phyloP scores from a whole-genome alignment of 2,113 vertebrate genomes.

The Epinephelus moara region DNA sequence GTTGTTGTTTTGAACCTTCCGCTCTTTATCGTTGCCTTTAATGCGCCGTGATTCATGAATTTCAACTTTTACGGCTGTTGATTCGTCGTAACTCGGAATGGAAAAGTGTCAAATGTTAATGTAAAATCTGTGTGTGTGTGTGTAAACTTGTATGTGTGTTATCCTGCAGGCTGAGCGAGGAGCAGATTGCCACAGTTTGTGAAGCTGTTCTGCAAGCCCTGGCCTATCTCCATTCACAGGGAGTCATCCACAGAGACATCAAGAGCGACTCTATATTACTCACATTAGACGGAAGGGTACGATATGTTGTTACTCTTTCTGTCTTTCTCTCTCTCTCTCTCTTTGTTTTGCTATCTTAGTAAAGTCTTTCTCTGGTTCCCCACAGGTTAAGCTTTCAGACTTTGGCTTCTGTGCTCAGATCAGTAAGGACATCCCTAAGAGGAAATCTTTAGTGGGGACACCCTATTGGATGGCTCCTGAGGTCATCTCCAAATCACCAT shows the following conservation, averaged over 20 bases:
- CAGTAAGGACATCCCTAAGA: conserved; percentile 97
- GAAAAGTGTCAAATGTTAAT: conserved; percentile 64
- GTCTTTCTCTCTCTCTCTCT: neutral
- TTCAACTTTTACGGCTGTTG: conserved; percentile 33
- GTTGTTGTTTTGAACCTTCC: conserved; percentile 59
- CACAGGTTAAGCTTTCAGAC: conserved; percentile 97
- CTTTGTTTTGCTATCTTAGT: neutral
- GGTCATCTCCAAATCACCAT: conserved; percentile 96
- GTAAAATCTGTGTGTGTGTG: conserved; percentile 34
- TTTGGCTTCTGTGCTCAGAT: conserved; percentile 99
- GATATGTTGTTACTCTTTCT: neutral
- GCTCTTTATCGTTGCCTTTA: conserved; percentile 45
- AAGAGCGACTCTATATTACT: conserved; percentile 99
- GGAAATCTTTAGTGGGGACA: conserved; percentile 97
- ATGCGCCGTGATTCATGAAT: conserved; percentile 59
- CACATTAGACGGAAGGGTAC: conserved; percentile 94
- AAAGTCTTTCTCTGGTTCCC: neutral
- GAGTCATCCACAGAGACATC: conserved; percentile 98
- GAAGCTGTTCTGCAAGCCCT: conserved; percentile 97
- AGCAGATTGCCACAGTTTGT: conserved; percentile 98
- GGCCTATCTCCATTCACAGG: conserved; percentile 96
- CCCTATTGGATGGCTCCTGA: conserved; percentile 99
- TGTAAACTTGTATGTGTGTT: conserved; percentile 31
- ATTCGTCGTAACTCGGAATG: conserved; percentile 32
- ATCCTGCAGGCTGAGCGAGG: conserved; percentile 91